Evolutionary conservation across 1,140 invertebrate genomes (phyloP).

Genomic region (Hylaeus volcanicus): DNA sequence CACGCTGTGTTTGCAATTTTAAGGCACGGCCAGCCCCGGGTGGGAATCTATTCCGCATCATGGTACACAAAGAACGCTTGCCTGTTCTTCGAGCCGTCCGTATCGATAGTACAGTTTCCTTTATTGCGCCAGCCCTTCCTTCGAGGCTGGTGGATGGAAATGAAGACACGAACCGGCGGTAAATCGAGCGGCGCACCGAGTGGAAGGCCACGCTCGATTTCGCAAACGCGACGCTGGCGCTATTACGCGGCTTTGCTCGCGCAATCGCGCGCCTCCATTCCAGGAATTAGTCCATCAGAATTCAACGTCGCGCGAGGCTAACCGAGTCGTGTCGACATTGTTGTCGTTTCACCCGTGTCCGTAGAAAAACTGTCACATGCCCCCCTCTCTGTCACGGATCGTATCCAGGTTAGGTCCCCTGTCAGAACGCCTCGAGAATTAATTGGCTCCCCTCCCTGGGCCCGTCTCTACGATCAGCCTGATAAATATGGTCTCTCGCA

Average conservation of each 20-base stretch:
- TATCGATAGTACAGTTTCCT: conserved; percentile 2
- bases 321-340: conserved; percentile 34
- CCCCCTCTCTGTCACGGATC: background rate
- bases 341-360: conserved; percentile 1
- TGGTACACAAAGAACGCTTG: background rate
- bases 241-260: conserved; percentile 50
- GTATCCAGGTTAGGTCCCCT: background rate
- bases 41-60: background rate
- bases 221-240: conserved; percentile 38
- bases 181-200: conserved; percentile 37
- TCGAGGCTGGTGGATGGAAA: conserved; percentile 14
- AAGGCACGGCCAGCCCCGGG: too few species aligned
- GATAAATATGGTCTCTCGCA: background rate
- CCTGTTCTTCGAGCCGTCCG: background rate
- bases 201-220: conserved; percentile 45
- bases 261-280: conserved; percentile 48
- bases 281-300: conserved; percentile 53
- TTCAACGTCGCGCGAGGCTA: conserved; percentile 53
- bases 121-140: conserved; percentile 11
- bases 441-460: background rate
- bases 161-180: conserved; percentile 38
- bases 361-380: background rate
- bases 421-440: background rate
- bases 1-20: background rate
- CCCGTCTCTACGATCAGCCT: background rate